phyloP scores from a whole-genome alignment of 1,140 invertebrate species.

The Conopomorpha cramerella region DNA sequence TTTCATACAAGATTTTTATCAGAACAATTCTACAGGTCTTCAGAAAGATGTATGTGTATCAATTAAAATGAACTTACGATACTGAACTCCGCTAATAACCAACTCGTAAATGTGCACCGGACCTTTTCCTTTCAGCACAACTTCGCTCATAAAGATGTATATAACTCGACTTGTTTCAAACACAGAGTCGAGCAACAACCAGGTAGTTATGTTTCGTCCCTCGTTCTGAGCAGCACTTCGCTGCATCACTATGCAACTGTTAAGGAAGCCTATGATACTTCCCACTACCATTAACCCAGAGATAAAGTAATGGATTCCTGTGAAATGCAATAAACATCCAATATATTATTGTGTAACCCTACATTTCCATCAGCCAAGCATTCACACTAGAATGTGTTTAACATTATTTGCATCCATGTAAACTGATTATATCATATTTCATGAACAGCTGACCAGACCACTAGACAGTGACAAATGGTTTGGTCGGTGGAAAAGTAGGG shows the following conservation, averaged over 20 bases:
- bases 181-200: constrained; percentile 40
- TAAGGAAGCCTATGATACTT: constrained; percentile 31
- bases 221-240: constrained; percentile 19
- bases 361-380: too few relatives aligned
- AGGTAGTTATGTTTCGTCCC: constrained; percentile 29
- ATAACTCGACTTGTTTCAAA: constrained; percentile 40
- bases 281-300: constrained; percentile 29
- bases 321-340: constrained; percentile 4
- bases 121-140: constrained; percentile 28
- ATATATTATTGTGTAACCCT: too few relatives aligned
- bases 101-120: constrained; percentile 31
- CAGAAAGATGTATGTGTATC: too few relatives aligned
- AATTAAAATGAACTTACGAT: constrained; percentile 33
- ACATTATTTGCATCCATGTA: not conserved
- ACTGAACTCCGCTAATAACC: constrained; percentile 30
- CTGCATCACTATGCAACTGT: constrained; percentile 30
- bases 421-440: not conserved
- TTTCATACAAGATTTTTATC: too few relatives aligned
- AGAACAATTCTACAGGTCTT: too few relatives aligned
- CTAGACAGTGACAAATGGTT: too few relatives aligned
- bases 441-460: too few relatives aligned
- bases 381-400: too few relatives aligned
- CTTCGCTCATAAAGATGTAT: constrained; percentile 34
- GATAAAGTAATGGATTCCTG: constrained; percentile 39
- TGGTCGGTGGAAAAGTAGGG: too few relatives aligned